Conservation (phyloP, 2,113 vertebrate species). For the Rhadina sibilatrix region DNA sequence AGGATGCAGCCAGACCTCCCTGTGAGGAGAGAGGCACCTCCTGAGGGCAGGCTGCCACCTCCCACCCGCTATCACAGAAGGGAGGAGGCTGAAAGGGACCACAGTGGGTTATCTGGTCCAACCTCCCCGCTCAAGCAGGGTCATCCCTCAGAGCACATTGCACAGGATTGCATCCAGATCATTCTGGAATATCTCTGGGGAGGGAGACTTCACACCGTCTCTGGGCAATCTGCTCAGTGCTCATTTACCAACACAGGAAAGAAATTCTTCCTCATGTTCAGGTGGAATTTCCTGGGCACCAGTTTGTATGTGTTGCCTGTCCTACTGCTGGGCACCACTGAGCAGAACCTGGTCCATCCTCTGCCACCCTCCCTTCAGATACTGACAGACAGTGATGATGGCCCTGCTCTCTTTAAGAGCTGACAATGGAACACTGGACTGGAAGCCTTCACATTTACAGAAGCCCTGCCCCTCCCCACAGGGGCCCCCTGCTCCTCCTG, state of each 20-base stretch:
- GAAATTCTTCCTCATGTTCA: not conserved
- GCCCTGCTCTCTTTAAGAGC: not conserved
- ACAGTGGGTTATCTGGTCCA: not conserved
- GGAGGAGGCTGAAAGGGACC: not conserved
- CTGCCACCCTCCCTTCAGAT: not conserved
- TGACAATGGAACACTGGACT: not conserved
- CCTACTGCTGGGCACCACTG: not conserved
- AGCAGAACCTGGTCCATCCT: not conserved
- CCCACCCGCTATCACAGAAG: not conserved
- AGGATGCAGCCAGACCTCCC: not conserved
- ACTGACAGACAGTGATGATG: not conserved
- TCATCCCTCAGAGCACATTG: not conserved
- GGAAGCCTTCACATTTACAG: not conserved
- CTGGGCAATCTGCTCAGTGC: not conserved
- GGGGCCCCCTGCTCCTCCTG: not conserved
- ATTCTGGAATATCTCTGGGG: not conserved
- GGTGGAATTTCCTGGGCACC: not conserved
- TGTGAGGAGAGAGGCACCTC: accelerated
- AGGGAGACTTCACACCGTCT: not conserved
- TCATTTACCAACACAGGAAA: not conserved
- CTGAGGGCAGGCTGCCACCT: not conserved
- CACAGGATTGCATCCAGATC: not conserved
- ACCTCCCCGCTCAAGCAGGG: not conserved
- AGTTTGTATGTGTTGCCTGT: not conserved
- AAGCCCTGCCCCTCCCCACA: not conserved